Evolutionary conservation across 2,797 vertebrate genomes (phyloP).

Genomic region (Onychomys leucogaster): DNA sequence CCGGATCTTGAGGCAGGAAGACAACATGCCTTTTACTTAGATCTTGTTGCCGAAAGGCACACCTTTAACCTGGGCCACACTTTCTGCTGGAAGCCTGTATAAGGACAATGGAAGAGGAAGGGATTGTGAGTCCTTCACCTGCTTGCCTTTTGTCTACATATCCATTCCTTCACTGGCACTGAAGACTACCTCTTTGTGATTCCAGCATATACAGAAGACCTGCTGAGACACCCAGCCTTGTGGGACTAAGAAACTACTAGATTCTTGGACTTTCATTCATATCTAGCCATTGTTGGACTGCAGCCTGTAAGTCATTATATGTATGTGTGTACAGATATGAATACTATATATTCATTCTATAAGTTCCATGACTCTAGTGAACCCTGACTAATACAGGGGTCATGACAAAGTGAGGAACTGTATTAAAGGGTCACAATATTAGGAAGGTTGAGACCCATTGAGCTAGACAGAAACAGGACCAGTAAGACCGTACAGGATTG

Average conservation of each 20-base stretch:
- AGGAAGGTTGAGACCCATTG: neutral
- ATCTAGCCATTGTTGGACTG: neutral
- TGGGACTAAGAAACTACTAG: neutral
- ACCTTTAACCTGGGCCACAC: neutral
- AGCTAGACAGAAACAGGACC: neutral
- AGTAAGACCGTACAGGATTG: neutral
- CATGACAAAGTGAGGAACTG: neutral
- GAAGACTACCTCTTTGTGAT: neutral
- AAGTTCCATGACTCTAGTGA: neutral
- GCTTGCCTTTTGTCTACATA: neutral
- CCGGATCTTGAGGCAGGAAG: no score
- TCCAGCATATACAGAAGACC: neutral
- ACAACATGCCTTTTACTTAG: no score
- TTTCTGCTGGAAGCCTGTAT: neutral
- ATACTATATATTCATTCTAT: neutral
- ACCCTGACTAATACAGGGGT: neutral
- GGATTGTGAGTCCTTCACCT: neutral
- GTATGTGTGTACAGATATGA: neutral
- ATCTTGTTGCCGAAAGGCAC: neutral
- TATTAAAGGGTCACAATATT: neutral
- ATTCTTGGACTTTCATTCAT: neutral
- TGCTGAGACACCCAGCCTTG: neutral
- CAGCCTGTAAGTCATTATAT: neutral
- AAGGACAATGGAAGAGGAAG: neutral
- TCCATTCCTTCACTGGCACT: neutral